Percentiles rank a stretch among this genome's conserved stretches.
Evolutionary conservation across 2,113 vertebrate species (phyloP).

Genomic region (rabbit (Oryctolagus cuniculus)): DNA sequence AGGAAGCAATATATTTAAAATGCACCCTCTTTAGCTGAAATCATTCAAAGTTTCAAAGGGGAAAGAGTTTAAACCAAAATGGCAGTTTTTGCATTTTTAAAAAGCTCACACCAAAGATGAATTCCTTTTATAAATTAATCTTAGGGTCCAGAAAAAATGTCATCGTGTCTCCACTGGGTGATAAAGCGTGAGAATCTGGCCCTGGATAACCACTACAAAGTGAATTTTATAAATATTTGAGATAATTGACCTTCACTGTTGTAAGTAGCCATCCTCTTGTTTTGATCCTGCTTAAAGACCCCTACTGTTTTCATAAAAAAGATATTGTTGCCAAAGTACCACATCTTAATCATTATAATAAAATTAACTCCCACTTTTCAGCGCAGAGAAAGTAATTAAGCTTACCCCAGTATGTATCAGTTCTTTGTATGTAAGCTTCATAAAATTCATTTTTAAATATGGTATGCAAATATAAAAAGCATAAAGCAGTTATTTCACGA

Average conservation of each 20-base stretch:
- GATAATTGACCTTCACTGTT: slow-evolving; percentile 66
- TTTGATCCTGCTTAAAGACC: background rate
- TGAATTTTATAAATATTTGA: slow-evolving; percentile 74
- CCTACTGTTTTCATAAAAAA: slow-evolving; percentile 34
- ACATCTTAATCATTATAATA: slow-evolving; percentile 56
- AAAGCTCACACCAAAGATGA: slow-evolving; percentile 30
- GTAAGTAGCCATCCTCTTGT: slow-evolving; percentile 35
- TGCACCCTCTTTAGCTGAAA: background rate
- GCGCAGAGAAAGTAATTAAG: slow-evolving; percentile 62
- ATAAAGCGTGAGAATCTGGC: slow-evolving; percentile 64
- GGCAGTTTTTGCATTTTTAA: slow-evolving; percentile 31
- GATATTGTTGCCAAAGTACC: slow-evolving; percentile 21
- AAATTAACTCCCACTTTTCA: slow-evolving; percentile 52
- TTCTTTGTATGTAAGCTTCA: slow-evolving; percentile 59
- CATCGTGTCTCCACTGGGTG: slow-evolving; percentile 38
- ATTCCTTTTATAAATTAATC: slow-evolving; percentile 65
- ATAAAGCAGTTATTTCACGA: slow-evolving; percentile 44
- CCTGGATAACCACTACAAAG: slow-evolving; percentile 34
- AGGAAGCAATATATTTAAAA: slow-evolving; percentile 53
- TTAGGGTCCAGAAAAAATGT: slow-evolving; percentile 67
- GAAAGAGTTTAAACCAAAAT: slow-evolving; percentile 52
- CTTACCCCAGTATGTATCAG: slow-evolving; percentile 47
- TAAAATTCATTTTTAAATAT: slow-evolving; percentile 77
- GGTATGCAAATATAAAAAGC: slow-evolving; percentile 66
- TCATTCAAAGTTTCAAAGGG: slow-evolving; percentile 61